Percentiles rank a stretch among this genome's conserved stretches.
These are phyloP conservation scores for Barbus barbus DNA, from an alignment of 2,113 vertebrate species.

Conservation along the genomic window DNA sequence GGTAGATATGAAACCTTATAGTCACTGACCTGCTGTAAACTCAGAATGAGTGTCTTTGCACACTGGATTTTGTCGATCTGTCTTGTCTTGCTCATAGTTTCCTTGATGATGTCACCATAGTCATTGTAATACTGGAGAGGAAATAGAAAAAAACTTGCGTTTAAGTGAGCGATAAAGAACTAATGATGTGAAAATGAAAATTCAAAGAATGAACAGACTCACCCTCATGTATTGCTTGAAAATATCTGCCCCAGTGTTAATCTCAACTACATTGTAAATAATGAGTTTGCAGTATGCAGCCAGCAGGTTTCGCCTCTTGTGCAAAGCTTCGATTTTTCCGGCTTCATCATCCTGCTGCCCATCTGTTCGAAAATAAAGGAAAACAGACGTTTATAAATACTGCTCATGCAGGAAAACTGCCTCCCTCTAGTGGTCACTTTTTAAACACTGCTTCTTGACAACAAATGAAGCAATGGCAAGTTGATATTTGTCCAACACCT, in stretches of 20 bases:
- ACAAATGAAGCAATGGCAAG: neutral
- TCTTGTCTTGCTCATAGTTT: conserved; percentile 99
- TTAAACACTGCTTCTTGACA: neutral
- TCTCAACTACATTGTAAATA: conserved; percentile 98
- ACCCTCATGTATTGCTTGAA: conserved; percentile 99
- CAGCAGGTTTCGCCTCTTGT: conserved; percentile 97
- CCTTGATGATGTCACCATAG: conserved; percentile 99
- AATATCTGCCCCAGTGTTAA: conserved; percentile 97
- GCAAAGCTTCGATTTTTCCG: conserved; percentile 97
- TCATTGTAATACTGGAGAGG: conserved; percentile 94
- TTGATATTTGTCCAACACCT: neutral
- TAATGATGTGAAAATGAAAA: neutral
- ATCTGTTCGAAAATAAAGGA: conserved; percentile 72
- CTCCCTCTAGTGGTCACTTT: conserved; percentile 37
- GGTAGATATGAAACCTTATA: neutral
- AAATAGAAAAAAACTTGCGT: neutral
- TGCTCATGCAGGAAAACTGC: neutral
- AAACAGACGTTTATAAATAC: neutral
- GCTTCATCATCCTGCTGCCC: conserved; percentile 98
- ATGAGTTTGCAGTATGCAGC: conserved; percentile 99
- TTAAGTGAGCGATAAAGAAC: neutral
- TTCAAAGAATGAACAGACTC: conserved; percentile 40
- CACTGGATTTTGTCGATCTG: conserved; percentile 99
- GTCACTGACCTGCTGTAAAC: conserved; percentile 91
- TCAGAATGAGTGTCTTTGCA: conserved; percentile 98